Conservation (phyloP, 2,113 vertebrate genomes). For the Nothoprocta perdicaria region DNA sequence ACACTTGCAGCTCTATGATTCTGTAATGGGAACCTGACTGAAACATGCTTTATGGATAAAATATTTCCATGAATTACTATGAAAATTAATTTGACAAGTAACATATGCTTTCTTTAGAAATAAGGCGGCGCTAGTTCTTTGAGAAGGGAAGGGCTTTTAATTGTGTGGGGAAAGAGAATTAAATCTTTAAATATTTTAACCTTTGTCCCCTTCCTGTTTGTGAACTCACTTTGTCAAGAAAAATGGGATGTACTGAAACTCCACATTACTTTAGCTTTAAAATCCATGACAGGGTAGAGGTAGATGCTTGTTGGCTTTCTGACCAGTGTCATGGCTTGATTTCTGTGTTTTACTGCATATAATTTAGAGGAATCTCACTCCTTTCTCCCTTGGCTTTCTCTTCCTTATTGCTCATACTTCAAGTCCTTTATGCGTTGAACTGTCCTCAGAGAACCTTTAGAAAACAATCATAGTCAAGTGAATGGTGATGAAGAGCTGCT, state of each 20-base stretch:
- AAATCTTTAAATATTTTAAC: too few species aligned
- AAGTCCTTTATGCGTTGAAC: conserved; percentile 11
- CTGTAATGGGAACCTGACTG: not conserved
- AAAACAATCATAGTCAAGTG: not conserved
- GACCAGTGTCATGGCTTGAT: not conserved
- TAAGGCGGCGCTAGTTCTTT: not conserved
- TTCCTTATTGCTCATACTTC: not conserved
- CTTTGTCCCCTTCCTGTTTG: too few species aligned
- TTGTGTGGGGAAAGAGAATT: not conserved
- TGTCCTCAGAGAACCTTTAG: not conserved
- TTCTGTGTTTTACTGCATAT: not conserved
- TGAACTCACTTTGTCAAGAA: not conserved
- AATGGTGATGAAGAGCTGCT: not conserved
- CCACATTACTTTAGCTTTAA: not conserved
- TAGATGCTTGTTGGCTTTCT: conserved; percentile 25
- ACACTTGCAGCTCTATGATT: not conserved
- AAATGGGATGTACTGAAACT: not conserved
- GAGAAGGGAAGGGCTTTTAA: not conserved
- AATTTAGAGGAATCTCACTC: not conserved
- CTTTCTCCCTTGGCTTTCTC: conserved; percentile 2
- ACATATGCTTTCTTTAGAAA: not conserved
- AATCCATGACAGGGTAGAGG: not conserved
- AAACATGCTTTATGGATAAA: not conserved
- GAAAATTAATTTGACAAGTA: conserved; percentile 4
- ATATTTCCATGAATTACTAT: not conserved